Percentiles rank a stretch among this genome's conserved stretches.
Evolutionary conservation across 2,797 vertebrate species (phyloP).

Genomic region (Phaenicophaeus curvirostris): DNA sequence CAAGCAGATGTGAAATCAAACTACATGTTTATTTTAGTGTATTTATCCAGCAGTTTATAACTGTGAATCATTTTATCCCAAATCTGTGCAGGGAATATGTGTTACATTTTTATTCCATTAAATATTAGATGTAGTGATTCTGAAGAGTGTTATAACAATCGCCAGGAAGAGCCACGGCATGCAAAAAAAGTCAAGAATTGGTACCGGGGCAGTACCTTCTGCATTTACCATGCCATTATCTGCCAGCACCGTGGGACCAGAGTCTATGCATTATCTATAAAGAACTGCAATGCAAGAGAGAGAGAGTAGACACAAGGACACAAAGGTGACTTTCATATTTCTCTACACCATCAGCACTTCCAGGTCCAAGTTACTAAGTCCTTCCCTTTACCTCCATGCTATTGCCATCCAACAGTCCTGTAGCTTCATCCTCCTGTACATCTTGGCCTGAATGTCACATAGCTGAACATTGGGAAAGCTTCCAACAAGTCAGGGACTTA

Average conservation of each 20-base stretch:
- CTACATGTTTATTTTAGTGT: neutral
- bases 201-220: neutral
- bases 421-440: neutral
- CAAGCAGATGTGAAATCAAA: neutral
- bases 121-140: neutral
- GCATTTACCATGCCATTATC: neutral
- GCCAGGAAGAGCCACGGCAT: neutral
- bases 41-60: neutral
- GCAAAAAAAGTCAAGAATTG: neutral
- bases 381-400: neutral
- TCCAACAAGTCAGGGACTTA: neutral
- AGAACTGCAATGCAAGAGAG: neutral
- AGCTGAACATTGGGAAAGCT: neutral
- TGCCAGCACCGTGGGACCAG: neutral
- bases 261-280: neutral
- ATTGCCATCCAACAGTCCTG: neutral
- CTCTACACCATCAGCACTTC: neutral
- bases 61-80: neutral
- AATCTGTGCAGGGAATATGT: neutral
- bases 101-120: neutral
- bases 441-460: neutral
- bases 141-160: neutral
- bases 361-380: neutral
- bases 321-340: neutral
- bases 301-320: neutral